Evolutionary conservation across 2,888 invertebrate genomes (phyloP), one percentile per base, ranked within the genome.

Genomic region (Cephus nigrinus): DNA sequence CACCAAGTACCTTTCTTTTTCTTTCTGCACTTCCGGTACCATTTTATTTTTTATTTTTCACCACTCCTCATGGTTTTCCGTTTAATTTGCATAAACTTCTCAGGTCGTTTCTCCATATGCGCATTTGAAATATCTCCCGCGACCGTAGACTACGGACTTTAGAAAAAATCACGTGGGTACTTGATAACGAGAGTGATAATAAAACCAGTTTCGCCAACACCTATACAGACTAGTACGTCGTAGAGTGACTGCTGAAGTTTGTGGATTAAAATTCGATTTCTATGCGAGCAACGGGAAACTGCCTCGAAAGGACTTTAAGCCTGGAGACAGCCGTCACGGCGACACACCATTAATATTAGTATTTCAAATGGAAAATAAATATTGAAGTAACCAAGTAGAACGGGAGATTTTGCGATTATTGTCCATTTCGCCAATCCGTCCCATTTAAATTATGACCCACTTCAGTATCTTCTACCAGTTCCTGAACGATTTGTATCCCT

Each of bases 71-170:
- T 81, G 76, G 78, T 76, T 80, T 81, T 78, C 82, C 80, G 79
- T 82, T 84, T 84, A 85, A 85, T 85, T 85, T 84, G 83, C 85
- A 80, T 81, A 81, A 84, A 81, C 79, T 71, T 71, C 11, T 23
- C 71, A 23, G 2, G 23, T 55, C 23, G 23, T 23, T 55, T 23
- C 55, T 55, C 55, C 55, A 9, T 23, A 23, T 55, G 55, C 55
- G 55, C 55, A 55, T 9, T 55, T 23, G 2, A 23, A 40, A 15
- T 40, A 55, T 55, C 23, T 9, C 9, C 15, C 23, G 9, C 2
- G 23, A 1, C 23, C 55, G 9, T 55, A 2, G 55, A 55, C 9
- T 0, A 55, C 9, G 23, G 5, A 9, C 23, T 23, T 9, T 55
- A 4, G 23, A 23, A 23, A 9, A 55, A 55, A 55, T 55, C 2